Evolutionary conservation across 2,113 vertebrate genomes (phyloP), one percentile per base, ranked within the genome.

Genomic region (Climacteris rufus): DNA sequence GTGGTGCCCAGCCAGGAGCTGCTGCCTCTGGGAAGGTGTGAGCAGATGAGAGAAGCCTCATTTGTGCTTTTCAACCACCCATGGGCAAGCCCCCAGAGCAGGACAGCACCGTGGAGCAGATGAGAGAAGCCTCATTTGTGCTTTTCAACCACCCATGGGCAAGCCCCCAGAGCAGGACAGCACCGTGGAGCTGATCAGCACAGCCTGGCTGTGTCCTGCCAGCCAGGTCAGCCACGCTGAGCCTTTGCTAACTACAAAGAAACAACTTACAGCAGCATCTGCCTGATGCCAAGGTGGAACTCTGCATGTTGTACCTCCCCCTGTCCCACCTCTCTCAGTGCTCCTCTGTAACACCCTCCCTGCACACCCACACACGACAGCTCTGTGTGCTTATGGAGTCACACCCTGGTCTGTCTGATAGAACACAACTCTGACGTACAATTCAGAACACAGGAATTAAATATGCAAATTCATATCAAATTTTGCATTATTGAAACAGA

Each of bases 121-220:
- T 14, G 45, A 68, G 40, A 56, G 56, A 52, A 42, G 60, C 56
- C 42, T 61, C 39, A 2, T 21, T 2, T 35, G 45, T 28, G 35
- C 40, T 57, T 10, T 61, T 68, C 16, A 37, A 39, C 2, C 1
- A 3, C 8, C n/a, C 21, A 6, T 0, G 5, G 42, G 28, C n/a
- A 10, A 30, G 15, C 4, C 39, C 56, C 60, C 0, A 0, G 39
- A 25, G 66, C 33, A 71, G 37, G 52, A 44, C 20, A 28, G 15
- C 69, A 45, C 8, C 14, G 3, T 0, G 4, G 24, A 20, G 40
- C 42, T 31, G 6, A 11, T 3, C 5, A 24, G 56, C 56, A 70
- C 42, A 22, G 56, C 42, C 10, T 37, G 75, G 27, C 50, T 59
- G 14, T 4, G 35, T 8, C 33, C 81, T 0, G 1, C 44, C 1